Percentiles rank a stretch among this genome's conserved stretches.
Conservation (phyloP, 2,113 vertebrate species). For the Alligator mississippiensis region DNA sequence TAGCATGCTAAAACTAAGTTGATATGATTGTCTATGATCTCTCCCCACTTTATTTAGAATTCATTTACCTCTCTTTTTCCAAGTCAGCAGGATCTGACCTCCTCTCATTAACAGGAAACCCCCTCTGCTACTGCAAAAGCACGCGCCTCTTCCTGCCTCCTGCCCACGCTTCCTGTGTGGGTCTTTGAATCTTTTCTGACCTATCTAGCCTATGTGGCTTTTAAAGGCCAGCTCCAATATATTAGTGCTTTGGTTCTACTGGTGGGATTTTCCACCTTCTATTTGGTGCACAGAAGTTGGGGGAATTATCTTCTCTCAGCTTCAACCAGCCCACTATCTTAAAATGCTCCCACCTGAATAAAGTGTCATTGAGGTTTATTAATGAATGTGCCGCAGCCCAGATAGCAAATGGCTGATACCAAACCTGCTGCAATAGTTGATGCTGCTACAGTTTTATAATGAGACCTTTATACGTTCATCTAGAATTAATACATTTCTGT, state of each 20-base stretch:
- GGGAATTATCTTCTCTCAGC: background rate
- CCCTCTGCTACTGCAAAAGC: slow-evolving; percentile 20
- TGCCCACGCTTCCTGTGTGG: rapidly evolving
- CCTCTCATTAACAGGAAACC: slow-evolving; percentile 22
- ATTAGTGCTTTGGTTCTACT: background rate
- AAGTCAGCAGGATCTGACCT: background rate
- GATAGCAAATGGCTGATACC: rapidly evolving
- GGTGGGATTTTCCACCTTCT: background rate
- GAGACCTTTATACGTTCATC: background rate
- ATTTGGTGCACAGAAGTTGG: background rate
- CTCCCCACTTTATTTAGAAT: too few relatives aligned
- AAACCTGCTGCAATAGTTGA: background rate
- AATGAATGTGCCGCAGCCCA: too few relatives aligned
- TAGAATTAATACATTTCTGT: background rate
- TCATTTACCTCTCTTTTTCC: background rate
- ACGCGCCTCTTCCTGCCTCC: background rate
- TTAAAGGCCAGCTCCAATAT: background rate
- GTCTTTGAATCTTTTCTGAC: background rate
- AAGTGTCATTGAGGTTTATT: too few relatives aligned
- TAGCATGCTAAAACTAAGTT: background rate
- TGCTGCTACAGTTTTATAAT: background rate
- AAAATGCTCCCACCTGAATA: too few relatives aligned
- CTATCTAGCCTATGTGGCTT: rapidly evolving
- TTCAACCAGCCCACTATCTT: background rate
- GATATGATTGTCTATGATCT: too few relatives aligned